Evolutionary conservation across 2,113 vertebrate species (phyloP), one percentile per base, ranked within the genome.

Genomic region (Corythornis vintsioides): DNA sequence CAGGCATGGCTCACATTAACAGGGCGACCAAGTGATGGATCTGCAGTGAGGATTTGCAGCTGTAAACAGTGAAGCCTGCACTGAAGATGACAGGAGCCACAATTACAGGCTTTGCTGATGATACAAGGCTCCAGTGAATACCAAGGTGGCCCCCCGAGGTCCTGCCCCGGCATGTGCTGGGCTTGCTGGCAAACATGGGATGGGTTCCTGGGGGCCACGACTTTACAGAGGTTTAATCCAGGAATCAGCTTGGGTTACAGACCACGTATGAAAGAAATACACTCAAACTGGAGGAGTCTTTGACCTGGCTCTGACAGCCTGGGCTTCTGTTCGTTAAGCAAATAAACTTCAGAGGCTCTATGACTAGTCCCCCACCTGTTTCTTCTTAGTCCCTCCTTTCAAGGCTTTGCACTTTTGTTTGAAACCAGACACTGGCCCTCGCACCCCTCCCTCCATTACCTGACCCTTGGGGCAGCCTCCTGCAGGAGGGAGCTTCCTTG

Each of bases 251-350:
- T 91, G 63, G 84, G 86, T 96, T 96, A 95, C 94, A 94, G 86
- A 47, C 47, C 83, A 70, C 0, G 55, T 73, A 95, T 82, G 94
- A 96, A 94, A 93, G 89, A 95, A 93, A 93, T 84, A 95, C 31
- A 87, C 91, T 66, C 81, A 3, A 79, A 87, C 81, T 76, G 74
- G 84, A 82, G 95, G 93, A 96, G 86, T 79, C 86, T 80, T 76
- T 96, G 96, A 96, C 96, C 91, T 91, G 67, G 81, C 89, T 86
- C 91, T 93, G 92, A 91, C 78, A 84, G 87, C 28, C 74, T 15
- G 60, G 91, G 93, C 91, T 95, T 90, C 94, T 82, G 88, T 87
- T 55, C 66, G 6, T 72, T 85, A 94, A 93, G 59, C 70, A 65
- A 89, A 85, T 87, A 89, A 86, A 71, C 92, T 63, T 73, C 73